phyloP scores from a whole-genome alignment of 2,888 invertebrate genomes.

The Chironomus riparius region DNA sequence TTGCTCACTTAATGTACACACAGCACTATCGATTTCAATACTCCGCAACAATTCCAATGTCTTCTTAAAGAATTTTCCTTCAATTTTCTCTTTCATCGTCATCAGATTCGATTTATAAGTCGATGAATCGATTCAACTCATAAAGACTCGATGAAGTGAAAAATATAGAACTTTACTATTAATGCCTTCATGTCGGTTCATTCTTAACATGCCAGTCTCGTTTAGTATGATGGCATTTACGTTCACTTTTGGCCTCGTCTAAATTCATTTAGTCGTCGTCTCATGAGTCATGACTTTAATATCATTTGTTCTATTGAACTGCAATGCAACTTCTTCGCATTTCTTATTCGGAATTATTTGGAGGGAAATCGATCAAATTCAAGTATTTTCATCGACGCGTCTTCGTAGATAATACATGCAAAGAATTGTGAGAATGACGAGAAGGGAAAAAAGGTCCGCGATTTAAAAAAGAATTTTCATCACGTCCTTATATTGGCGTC shows the following conservation, averaged over 20 bases:
- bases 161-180: no score
- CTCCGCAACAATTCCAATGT: no score
- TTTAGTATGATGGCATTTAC: conserved; percentile 1
- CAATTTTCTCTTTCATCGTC: not conserved
- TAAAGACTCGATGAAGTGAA: no score
- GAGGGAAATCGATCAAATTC: conserved; percentile 19
- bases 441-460: not conserved
- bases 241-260: conserved; percentile 18
- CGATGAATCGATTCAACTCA: not conserved
- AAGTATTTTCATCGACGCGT: not conserved
- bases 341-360: not conserved
- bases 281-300: not conserved
- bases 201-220: conserved; percentile 25
- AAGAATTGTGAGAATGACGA: not conserved
- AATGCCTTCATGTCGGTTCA: not conserved
- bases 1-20: no score
- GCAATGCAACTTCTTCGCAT: not conserved
- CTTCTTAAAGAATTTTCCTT: not conserved
- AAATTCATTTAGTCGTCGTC: not conserved
- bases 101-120: not conserved
- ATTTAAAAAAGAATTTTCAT: not conserved
- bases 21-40: no score
- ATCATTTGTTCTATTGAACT: not conserved
- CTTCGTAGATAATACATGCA: conserved; percentile 1
- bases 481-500: conserved; percentile 7